Evolutionary conservation across 1,140 invertebrate genomes (phyloP).

Genomic region (Drosophila kohkoa): DNA sequence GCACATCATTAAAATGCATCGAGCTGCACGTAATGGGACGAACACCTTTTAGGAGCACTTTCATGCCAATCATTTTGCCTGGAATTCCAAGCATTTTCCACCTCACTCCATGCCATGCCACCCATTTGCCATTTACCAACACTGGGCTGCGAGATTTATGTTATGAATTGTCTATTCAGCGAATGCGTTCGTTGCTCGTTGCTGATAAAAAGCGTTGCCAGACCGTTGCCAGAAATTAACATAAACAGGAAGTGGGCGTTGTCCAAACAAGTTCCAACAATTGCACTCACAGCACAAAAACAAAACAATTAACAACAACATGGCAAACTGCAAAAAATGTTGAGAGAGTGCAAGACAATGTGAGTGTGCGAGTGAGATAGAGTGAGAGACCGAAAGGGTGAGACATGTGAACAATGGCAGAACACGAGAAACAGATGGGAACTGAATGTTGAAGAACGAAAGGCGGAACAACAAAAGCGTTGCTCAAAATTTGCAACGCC

Average conservation of each 20-base stretch:
- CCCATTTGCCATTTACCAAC: constrained; percentile 7
- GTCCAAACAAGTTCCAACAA: constrained; percentile 23
- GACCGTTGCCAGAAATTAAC: constrained; percentile 58
- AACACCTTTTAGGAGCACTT: constrained; percentile 59
- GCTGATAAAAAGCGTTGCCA: constrained; percentile 57
- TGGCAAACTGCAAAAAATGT: constrained; percentile 7
- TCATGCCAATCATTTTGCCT: constrained; percentile 47
- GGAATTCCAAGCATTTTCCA: constrained; percentile 59
- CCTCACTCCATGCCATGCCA: background rate
- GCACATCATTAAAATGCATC: constrained; percentile 80
- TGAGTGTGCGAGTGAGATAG: background rate
- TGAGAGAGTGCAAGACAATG: background rate
- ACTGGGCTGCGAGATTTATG: constrained; percentile 40
- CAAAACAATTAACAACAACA: constrained; percentile 51
- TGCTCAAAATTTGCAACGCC: background rate
- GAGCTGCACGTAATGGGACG: constrained; percentile 62
- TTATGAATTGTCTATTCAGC: constrained; percentile 39
- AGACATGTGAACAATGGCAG: background rate
- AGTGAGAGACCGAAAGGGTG: background rate
- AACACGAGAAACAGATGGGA: constrained; percentile 9
- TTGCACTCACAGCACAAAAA: constrained; percentile 42
- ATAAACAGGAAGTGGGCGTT: constrained; percentile 68
- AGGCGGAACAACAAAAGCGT: background rate
- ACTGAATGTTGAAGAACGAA: background rate
- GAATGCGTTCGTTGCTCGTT: background rate